Percentiles rank a stretch among this genome's conserved stretches.
Evolutionary conservation across 2,113 vertebrate species (phyloP).

Genomic region (Trogon melanurus): DNA sequence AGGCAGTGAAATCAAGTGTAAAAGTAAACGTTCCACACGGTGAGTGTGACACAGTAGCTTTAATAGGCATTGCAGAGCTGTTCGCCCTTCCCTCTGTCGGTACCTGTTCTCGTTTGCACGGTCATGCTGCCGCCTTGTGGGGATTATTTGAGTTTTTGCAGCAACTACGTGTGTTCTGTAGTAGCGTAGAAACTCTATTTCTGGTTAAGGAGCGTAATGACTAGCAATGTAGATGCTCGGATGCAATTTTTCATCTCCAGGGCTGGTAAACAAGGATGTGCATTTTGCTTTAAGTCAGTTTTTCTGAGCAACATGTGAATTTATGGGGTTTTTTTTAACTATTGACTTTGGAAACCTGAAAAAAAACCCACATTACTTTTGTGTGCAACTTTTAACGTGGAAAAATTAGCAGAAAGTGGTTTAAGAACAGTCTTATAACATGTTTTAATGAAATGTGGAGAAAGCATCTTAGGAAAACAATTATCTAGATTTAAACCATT

Average conservation of each 20-base stretch:
- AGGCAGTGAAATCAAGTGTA: not conserved
- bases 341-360: not conserved
- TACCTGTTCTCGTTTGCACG: fast-evolving
- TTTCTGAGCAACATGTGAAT: not conserved
- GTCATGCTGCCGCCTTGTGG: constrained; percentile 1
- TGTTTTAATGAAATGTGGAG: not conserved
- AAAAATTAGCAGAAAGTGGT: not conserved
- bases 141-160: not conserved
- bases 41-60: not conserved
- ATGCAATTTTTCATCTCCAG: not conserved
- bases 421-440: not conserved
- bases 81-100: fast-evolving
- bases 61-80: not conserved
- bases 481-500: not conserved
- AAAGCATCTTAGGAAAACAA: not conserved
- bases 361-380: not conserved
- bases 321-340: not conserved
- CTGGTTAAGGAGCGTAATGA: not conserved
- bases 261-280: not conserved
- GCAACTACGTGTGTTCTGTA: not conserved
- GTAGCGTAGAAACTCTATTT: not conserved
- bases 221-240: not conserved
- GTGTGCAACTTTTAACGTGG: not conserved
- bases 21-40: not conserved
- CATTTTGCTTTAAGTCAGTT: not conserved